Percentiles rank a stretch among this genome's conserved stretches.
Evolutionary conservation across 2,888 invertebrate species (phyloP).

Genomic region (Tridacna crocea): DNA sequence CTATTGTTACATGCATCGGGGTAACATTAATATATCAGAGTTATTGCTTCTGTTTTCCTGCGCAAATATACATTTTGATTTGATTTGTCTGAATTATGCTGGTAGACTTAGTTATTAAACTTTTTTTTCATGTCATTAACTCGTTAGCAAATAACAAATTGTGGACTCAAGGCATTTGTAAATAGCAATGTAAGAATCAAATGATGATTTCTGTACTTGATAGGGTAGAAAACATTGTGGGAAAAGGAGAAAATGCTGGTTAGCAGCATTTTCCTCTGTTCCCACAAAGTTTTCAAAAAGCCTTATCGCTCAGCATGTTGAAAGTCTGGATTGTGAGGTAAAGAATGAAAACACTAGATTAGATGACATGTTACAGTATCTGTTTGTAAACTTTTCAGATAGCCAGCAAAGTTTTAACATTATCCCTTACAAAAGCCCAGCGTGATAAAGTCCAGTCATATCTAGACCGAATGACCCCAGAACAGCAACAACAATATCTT

Average conservation of each 20-base stretch:
- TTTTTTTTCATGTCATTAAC: too few relatives aligned
- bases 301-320: too few relatives aligned
- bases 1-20: neutral
- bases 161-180: too few relatives aligned
- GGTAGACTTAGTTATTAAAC: neutral
- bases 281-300: neutral
- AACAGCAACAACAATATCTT: slow-evolving; percentile 79
- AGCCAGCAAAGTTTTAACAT: slow-evolving; percentile 84
- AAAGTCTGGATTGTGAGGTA: too few relatives aligned
- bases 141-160: too few relatives aligned
- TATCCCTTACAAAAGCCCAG: slow-evolving; percentile 78
- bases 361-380: too few relatives aligned
- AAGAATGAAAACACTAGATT: too few relatives aligned
- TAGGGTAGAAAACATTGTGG: neutral
- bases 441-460: slow-evolving; percentile 76
- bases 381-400: slow-evolving; percentile 65
- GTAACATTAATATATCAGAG: too few relatives aligned
- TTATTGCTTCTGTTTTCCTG: too few relatives aligned
- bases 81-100: neutral
- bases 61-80: neutral
- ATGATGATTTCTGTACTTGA: too few relatives aligned
- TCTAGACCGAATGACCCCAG: slow-evolving; percentile 76
- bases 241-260: neutral
- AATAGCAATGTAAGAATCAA: too few relatives aligned
- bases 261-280: neutral